Percentiles rank a stretch among this genome's conserved stretches.
Conservation (phyloP, 2,888 invertebrate genomes). For the Thyatira batis region DNA sequence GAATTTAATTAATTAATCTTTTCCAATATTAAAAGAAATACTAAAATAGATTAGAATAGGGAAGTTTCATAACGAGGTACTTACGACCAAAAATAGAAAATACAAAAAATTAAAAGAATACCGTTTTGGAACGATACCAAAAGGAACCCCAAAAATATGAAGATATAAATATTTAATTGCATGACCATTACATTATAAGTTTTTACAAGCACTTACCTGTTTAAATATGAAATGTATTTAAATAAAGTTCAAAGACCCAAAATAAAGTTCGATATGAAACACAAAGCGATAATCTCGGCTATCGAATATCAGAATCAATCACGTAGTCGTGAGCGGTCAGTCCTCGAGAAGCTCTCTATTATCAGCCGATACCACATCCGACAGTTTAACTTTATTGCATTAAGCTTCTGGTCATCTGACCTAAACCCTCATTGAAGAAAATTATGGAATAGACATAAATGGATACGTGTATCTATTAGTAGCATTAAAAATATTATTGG, state of each 20-base stretch:
- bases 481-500: no score
- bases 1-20: no score
- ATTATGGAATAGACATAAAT: not conserved
- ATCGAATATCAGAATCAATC: slow-evolving; percentile 36
- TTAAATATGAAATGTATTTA: slow-evolving; percentile 8
- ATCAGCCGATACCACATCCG: slow-evolving; percentile 32
- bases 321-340: slow-evolving; percentile 45
- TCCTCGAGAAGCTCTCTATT: slow-evolving; percentile 22
- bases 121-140: no score
- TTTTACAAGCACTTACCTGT: no score
- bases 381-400: slow-evolving; percentile 17
- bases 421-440: not conserved
- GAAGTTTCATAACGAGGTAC: no score
- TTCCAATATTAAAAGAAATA: no score
- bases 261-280: slow-evolving; percentile 27
- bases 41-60: no score
- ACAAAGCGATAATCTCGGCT: slow-evolving; percentile 29
- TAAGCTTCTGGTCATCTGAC: slow-evolving; percentile 9
- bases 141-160: no score
- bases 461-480: not conserved
- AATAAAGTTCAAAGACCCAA: slow-evolving; percentile 35
- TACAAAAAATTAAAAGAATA: no score
- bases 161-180: no score
- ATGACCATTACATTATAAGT: no score
- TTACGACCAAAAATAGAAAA: no score